Conservation (phyloP, 2,888 invertebrate species). For the Standfussiana lucernea region DNA sequence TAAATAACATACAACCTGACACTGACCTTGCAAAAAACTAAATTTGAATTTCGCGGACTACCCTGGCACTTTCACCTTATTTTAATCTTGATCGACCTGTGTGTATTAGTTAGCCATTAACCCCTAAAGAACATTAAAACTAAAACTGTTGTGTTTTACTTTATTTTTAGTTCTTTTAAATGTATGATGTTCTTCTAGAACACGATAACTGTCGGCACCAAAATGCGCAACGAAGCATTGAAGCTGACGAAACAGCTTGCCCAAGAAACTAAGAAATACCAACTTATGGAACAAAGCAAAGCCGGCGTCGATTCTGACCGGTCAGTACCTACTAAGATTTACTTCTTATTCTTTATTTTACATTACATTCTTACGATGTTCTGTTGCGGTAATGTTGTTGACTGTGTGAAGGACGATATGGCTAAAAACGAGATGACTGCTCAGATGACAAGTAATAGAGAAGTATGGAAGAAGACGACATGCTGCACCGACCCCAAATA, state of each 20-base stretch:
- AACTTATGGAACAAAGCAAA: conserved; percentile 80
- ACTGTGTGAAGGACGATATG: no score
- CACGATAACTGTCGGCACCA: conserved; percentile 84
- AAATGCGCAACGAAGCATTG: conserved; percentile 85
- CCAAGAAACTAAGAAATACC: conserved; percentile 81
- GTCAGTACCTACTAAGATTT: conserved; percentile 68
- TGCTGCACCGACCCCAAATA: no score
- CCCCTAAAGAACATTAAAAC: not conserved
- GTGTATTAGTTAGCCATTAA: not conserved
- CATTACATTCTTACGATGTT: no score
- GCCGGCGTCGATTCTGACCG: conserved; percentile 78
- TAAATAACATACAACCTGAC: no score
- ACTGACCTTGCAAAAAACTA: not conserved
- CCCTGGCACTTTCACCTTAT: not conserved
- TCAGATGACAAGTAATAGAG: no score
- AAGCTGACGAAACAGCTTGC: conserved; percentile 87
- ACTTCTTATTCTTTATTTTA: not conserved
- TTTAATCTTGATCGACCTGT: not conserved
- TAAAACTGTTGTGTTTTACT: not conserved
- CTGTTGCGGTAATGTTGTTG: no score
- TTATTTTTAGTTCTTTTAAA: not conserved
- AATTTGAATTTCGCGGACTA: no score
- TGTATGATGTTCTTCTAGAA: conserved; percentile 75
- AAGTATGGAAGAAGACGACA: no score
- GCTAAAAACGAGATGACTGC: no score